These are phyloP conservation scores for Lates japonicus DNA, from an alignment of 2,797 vertebrate genomes.

Conservation along the genomic window DNA sequence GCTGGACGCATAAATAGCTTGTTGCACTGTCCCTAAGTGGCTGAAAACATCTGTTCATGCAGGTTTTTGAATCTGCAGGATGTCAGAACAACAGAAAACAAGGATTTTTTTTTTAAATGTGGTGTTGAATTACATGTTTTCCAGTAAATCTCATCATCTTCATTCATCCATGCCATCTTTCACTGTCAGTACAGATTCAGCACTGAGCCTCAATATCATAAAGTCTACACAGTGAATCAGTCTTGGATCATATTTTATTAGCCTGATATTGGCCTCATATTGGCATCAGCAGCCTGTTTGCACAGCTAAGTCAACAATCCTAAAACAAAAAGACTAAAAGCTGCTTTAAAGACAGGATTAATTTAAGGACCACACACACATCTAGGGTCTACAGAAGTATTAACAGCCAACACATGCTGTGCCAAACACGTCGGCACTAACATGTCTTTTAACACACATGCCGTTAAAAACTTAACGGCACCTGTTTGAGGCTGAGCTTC, in stretches of 20 bases:
- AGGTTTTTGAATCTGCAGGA: not conserved
- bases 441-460: constrained; percentile 46
- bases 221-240: constrained; percentile 10
- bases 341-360: constrained; percentile 57
- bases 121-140: not conserved
- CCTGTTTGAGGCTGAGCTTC: not conserved
- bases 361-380: constrained; percentile 33
- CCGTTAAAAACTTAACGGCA: constrained; percentile 21
- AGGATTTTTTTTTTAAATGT: not conserved
- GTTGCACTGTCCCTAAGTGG: not conserved
- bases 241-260: constrained; percentile 30
- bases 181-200: constrained; percentile 18
- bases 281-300: constrained; percentile 29
- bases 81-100: constrained; percentile 5
- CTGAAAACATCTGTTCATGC: not conserved
- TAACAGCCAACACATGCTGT: constrained; percentile 46
- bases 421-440: constrained; percentile 37
- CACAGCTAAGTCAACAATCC: constrained; percentile 38
- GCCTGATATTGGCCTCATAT: constrained; percentile 23
- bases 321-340: constrained; percentile 37
- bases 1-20: too few species aligned
- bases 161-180: constrained; percentile 10
- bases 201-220: constrained; percentile 2
- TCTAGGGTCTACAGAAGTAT: constrained; percentile 34
- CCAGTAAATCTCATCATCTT: constrained; percentile 26